phyloP scores from a whole-genome alignment of 2,888 invertebrate genomes.

The Nephrotoma flavescens region DNA sequence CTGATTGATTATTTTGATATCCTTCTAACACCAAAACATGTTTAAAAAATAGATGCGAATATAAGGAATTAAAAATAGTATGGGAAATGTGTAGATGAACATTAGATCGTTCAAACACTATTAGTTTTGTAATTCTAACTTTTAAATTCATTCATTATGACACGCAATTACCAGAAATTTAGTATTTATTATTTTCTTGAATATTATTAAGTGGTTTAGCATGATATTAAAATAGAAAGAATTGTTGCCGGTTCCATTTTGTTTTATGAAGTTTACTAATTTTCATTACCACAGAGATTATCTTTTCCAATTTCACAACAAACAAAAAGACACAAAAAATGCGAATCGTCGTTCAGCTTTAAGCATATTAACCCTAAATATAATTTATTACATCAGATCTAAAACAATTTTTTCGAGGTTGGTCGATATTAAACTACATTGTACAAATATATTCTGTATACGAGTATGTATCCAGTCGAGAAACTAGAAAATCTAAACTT shows the following conservation, averaged over 20 bases:
- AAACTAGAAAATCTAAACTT: not conserved
- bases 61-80: no score
- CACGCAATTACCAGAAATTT: no score
- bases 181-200: no score
- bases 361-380: not conserved
- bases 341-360: not conserved
- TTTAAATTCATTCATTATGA: no score
- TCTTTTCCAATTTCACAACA: not conserved
- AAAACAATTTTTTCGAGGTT: not conserved
- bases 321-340: not conserved
- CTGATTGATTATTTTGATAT: no score
- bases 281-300: not conserved
- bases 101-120: no score
- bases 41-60: no score
- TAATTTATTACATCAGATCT: not conserved
- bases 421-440: not conserved
- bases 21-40: no score
- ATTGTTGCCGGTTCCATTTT: not conserved
- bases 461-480: not conserved
- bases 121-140: no score
- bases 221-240: no score
- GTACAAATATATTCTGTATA: not conserved
- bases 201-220: no score
- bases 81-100: no score
- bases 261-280: not conserved